These are phyloP conservation scores for Rhynchophorus ferrugineus DNA, from an alignment of 1,140 invertebrate species.

Conservation along the genomic window DNA sequence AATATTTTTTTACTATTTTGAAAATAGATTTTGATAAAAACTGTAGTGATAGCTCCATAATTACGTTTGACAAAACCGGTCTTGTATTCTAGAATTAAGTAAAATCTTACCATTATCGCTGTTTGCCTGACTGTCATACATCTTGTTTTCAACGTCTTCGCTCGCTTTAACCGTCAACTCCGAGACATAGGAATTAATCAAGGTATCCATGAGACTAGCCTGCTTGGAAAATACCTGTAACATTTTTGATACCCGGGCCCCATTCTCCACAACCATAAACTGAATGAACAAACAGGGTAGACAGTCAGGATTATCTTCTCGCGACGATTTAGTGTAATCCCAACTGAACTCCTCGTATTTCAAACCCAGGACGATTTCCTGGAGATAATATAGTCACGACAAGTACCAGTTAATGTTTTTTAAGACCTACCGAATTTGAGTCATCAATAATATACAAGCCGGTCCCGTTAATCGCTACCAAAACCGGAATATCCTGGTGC, in stretches of 20 bases:
- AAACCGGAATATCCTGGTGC: slow-evolving; percentile 75
- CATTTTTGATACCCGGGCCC: slow-evolving; percentile 76
- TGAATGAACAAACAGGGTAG: slow-evolving; percentile 83
- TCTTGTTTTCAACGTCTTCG: slow-evolving; percentile 38
- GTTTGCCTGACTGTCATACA: slow-evolving; percentile 29
- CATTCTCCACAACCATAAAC: slow-evolving; percentile 80
- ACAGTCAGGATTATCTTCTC: slow-evolving; percentile 77
- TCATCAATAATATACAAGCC: slow-evolving; percentile 85
- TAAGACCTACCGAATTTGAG: slow-evolving; percentile 65
- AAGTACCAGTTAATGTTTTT: no score
- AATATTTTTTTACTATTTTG: no score
- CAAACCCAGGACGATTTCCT: slow-evolving; percentile 77
- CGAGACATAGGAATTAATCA: slow-evolving; percentile 79
- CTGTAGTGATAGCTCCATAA: no score
- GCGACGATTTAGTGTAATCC: slow-evolving; percentile 79
- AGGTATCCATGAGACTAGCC: slow-evolving; percentile 85
- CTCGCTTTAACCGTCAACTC: slow-evolving; percentile 48
- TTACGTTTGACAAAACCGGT: no score
- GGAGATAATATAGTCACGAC: no score
- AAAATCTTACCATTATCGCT: slow-evolving; percentile 32
- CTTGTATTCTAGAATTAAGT: no score
- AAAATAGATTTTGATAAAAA: no score
- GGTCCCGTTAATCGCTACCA: slow-evolving; percentile 80
- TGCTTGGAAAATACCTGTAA: slow-evolving; percentile 82
- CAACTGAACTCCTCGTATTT: slow-evolving; percentile 83